These are phyloP conservation scores for Eubucco bourcierii DNA, from an alignment of 2,113 vertebrate species.

Conservation along the genomic window DNA sequence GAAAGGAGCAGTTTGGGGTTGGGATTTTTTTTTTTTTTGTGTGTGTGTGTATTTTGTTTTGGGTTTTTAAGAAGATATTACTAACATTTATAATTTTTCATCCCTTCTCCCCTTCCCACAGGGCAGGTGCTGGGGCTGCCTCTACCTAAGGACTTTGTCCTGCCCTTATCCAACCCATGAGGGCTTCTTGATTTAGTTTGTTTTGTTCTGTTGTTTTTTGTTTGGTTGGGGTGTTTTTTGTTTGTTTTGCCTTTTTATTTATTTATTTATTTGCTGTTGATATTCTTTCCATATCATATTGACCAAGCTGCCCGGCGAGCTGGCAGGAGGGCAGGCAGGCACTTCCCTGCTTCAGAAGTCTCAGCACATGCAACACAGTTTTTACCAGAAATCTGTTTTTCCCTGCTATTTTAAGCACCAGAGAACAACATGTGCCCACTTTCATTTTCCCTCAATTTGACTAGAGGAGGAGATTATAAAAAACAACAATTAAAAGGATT, in stretches of 20 bases:
- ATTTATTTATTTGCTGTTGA: too few species aligned
- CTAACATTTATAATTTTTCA: too few species aligned
- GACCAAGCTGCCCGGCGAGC: neutral
- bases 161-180: neutral
- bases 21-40: too few species aligned
- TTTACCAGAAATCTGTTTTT: conserved; percentile 32
- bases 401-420: neutral
- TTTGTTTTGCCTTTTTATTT: too few species aligned
- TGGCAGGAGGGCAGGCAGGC: neutral
- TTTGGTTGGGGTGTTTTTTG: too few species aligned
- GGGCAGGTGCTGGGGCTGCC: neutral
- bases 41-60: too few species aligned
- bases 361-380: neutral
- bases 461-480: neutral
- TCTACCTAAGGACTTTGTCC: neutral
- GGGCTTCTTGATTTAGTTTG: too few species aligned
- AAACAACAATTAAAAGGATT: neutral
- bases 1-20: too few species aligned
- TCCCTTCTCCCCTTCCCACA: neutral
- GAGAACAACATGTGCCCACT: neutral
- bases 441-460: neutral
- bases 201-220: too few species aligned
- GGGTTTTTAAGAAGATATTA: too few species aligned
- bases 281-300: neutral
- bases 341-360: neutral